Evolutionary conservation across 2,797 vertebrate species (phyloP).

Genomic region (Labeo calbasu): DNA sequence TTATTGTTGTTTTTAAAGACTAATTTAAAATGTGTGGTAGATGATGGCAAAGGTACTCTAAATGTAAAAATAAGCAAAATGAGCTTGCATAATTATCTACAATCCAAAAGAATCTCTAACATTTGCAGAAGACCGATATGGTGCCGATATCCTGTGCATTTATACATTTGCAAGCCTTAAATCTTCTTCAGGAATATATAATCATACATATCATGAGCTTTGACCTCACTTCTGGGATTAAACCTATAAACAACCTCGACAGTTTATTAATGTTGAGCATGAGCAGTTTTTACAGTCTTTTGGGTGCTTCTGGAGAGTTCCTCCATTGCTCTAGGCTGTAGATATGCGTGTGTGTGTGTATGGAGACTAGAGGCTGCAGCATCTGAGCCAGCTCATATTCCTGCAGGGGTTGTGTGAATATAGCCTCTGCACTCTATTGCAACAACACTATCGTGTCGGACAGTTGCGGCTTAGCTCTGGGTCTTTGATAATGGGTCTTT

Average conservation of each 20-base stretch:
- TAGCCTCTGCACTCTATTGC: conserved; percentile 23
- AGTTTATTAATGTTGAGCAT: background rate
- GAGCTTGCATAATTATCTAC: background rate
- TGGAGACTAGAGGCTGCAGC: conserved; percentile 22
- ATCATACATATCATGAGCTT: background rate
- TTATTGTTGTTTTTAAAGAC: background rate
- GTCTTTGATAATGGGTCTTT: conserved; percentile 3
- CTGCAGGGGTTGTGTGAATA: conserved; percentile 40
- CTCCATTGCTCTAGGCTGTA: conserved; percentile 6
- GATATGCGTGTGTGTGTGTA: conserved; percentile 5
- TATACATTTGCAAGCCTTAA: background rate
- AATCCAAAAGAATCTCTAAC: background rate
- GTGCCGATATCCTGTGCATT: background rate
- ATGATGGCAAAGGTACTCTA: background rate
- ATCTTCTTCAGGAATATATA: background rate
- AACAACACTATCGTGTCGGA: conserved; percentile 17
- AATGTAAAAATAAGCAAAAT: background rate
- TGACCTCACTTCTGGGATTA: background rate
- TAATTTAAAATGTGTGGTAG: background rate
- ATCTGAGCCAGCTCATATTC: conserved; percentile 16
- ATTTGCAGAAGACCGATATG: background rate
- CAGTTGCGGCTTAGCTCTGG: conserved; percentile 3
- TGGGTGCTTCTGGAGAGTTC: conserved; percentile 27
- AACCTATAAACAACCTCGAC: background rate
- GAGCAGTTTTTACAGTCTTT: background rate